Base-by-base conservation (phyloP, 2,888 invertebrate genomes). In the Xanthia icteritia region DNA sequence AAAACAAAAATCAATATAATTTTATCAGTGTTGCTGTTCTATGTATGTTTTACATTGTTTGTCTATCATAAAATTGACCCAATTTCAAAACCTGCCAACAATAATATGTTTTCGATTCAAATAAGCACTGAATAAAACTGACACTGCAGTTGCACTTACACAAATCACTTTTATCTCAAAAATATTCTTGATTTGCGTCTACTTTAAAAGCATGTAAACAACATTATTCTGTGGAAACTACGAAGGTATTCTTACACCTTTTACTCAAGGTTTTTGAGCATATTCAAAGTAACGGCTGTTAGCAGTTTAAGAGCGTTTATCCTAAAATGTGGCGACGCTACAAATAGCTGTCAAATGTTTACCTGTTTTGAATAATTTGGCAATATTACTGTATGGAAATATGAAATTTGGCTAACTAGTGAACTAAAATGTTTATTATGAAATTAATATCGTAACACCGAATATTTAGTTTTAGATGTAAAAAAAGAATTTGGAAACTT, bases 91-190 rank as follows among this genome's bases (percentile, higher is more conserved):
- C 36, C 27, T n/a, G 54, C 39, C 54, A 65, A 42, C 15, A 39
- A 13, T 56, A 51, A 20, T 31, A 51, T 61, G 56, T 80, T 83
- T 74, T 81, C 73, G 23, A 81, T 83, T 65, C 73, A 83, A 74
- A 72, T 74, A 31, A 69, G 42, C 42, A 45, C 15, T 39, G 58
- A 58, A 79, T 72, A 54, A 15, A 48, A 65, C 11, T 67, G 72
- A 54, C 70, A 65, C 17, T 65, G 66, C 54, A 76, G 23, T 68
- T 58, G 61, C 71, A 76, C 39, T 70, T n/a, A 69, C 63, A 83
- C 74, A 82, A 82, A 80, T 80, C 75, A 75, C 54, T 77, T 82
- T 83, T 77, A 80, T 77, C 39, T 51, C 48, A 64, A 85, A 75
- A 72, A 77, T 61, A 77, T 56, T 73, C 64, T 58, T 73, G 73